Percentiles rank a stretch among this genome's conserved stretches.
phyloP scores from a whole-genome alignment of 2,113 vertebrate species.

The Marmota monax region DNA sequence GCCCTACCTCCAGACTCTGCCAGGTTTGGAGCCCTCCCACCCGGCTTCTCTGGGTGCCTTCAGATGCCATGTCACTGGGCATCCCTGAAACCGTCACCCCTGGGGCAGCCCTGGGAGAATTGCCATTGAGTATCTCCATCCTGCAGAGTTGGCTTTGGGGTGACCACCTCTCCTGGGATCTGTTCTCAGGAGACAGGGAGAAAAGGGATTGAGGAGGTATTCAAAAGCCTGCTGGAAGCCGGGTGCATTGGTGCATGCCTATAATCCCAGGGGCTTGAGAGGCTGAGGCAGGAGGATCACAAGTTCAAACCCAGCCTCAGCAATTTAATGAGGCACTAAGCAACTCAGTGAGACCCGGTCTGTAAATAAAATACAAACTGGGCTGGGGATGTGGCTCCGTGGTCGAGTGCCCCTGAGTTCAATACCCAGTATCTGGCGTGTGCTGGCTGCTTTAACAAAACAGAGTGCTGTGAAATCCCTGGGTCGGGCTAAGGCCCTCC shows the following conservation, averaged over 20 bases:
- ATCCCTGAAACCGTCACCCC: background rate
- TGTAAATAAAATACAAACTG: too few species aligned
- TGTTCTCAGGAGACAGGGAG: background rate
- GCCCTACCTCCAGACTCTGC: constrained; percentile 56
- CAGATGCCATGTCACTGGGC: background rate
- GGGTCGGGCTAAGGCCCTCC: too few species aligned
- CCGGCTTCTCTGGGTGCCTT: background rate
- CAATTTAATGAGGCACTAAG: too few species aligned
- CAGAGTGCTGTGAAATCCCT: background rate
- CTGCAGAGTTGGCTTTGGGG: background rate
- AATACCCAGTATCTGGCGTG: background rate
- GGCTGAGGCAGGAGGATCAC: too few species aligned
- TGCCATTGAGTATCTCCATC: background rate
- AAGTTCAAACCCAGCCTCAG: too few species aligned
- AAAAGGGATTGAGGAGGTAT: background rate
- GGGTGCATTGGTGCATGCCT: too few species aligned
- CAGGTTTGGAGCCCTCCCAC: constrained; percentile 55
- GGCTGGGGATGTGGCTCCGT: too few species aligned
- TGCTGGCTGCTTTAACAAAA: background rate
- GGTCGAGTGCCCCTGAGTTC: too few species aligned
- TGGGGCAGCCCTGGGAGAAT: background rate
- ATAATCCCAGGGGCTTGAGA: too few species aligned
- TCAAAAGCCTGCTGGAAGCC: background rate
- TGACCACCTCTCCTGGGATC: background rate
- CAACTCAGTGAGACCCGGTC: too few species aligned